Conservation (phyloP, 2,888 invertebrate genomes). For the Chymomyza caudatula region DNA sequence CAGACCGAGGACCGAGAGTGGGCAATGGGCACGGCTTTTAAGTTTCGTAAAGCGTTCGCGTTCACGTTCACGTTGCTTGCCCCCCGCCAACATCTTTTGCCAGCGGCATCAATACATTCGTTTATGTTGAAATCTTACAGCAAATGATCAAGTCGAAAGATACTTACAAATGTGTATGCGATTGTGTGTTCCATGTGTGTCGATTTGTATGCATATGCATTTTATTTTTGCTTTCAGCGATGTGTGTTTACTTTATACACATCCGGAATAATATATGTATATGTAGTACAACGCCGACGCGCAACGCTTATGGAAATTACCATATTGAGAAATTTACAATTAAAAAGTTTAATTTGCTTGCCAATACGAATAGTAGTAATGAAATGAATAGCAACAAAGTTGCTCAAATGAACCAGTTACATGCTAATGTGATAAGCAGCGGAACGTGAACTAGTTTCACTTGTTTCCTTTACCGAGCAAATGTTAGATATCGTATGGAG, state of each 20-base stretch:
- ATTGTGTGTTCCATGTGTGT: slow-evolving; percentile 37
- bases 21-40: slow-evolving; percentile 65
- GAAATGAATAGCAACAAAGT: background rate
- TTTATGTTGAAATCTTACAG: slow-evolving; percentile 70
- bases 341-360: slow-evolving; percentile 33
- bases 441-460: background rate
- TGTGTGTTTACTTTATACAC: slow-evolving; percentile 60
- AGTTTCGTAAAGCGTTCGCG: slow-evolving; percentile 53
- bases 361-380: background rate
- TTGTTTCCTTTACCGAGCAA: background rate
- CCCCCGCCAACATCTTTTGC: slow-evolving; percentile 4
- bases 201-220: slow-evolving; percentile 31
- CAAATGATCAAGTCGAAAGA: slow-evolving; percentile 55
- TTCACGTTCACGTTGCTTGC: slow-evolving; percentile 2
- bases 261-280: slow-evolving; percentile 61
- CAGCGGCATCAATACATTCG: slow-evolving; percentile 55
- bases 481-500: background rate
- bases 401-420: background rate
- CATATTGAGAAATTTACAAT: slow-evolving; percentile 73
- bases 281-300: slow-evolving; percentile 23
- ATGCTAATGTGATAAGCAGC: background rate
- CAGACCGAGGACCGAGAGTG: slow-evolving; percentile 19
- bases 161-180: slow-evolving; percentile 26
- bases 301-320: slow-evolving; percentile 63
- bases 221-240: background rate